Evolutionary conservation across 2,797 vertebrate genomes (phyloP).

Genomic region (Prunella strophiata): DNA sequence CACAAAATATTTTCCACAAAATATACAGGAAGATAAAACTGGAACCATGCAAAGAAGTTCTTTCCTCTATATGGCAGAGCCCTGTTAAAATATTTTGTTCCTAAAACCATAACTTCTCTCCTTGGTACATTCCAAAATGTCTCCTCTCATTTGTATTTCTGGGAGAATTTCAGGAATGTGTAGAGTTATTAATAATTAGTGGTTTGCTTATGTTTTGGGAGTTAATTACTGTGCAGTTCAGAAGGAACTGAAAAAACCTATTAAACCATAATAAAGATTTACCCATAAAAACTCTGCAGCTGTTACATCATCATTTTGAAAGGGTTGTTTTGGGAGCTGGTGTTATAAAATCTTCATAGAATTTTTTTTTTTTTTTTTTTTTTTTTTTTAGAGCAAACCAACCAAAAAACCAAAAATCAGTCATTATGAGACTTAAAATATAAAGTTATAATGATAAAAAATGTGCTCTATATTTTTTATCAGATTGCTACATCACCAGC

Average conservation of each 20-base stretch:
- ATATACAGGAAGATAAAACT: background rate
- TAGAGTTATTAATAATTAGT: background rate
- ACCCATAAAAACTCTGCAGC: background rate
- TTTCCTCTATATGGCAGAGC: accelerated
- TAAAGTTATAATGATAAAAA: background rate
- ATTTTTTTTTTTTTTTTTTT: background rate
- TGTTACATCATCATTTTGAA: background rate
- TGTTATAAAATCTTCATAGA: background rate
- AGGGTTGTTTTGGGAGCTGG: accelerated
- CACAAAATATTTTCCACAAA: background rate
- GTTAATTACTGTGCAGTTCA: background rate
- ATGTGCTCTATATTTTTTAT: background rate
- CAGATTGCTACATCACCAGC: accelerated
- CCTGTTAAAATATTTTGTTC: background rate
- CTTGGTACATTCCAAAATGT: accelerated
- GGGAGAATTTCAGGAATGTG: background rate
- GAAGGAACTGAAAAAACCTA: background rate
- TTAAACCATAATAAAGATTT: background rate
- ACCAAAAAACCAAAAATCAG: accelerated
- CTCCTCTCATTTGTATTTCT: background rate
- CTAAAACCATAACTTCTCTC: background rate
- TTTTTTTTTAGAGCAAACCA: accelerated
- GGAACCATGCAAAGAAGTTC: accelerated
- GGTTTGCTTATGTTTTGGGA: background rate
- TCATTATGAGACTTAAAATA: background rate